Conservation (phyloP, 2,888 invertebrate species). For the Halictus ligatus region DNA sequence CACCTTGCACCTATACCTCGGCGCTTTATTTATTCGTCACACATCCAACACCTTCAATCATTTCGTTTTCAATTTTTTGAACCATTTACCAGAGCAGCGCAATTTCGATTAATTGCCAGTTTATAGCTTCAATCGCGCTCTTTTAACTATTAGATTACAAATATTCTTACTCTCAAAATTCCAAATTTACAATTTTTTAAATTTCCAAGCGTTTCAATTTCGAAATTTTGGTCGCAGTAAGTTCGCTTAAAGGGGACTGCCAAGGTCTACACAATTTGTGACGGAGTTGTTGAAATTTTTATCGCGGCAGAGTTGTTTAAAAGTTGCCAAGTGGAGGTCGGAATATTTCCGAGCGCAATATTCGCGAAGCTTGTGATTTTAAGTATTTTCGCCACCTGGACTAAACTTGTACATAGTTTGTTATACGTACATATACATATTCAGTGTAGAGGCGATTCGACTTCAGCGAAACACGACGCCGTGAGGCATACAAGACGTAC, state of each 20-base stretch:
- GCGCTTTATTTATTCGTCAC: neutral
- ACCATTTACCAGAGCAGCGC: neutral
- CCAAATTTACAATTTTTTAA: too few relatives aligned
- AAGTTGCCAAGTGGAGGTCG: neutral
- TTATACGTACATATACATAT: slow-evolving; percentile 23
- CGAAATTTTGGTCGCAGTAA: too few relatives aligned
- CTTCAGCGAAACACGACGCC: slow-evolving; percentile 53
- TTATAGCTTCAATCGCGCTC: too few relatives aligned
- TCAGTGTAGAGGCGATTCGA: slow-evolving; percentile 34
- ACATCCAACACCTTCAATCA: neutral
- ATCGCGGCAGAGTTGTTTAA: neutral
- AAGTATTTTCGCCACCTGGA: slow-evolving; percentile 1
- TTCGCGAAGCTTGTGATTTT: neutral
- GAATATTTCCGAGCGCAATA: neutral
- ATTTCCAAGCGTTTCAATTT: too few relatives aligned
- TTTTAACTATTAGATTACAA: too few relatives aligned
- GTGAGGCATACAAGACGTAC: slow-evolving; percentile 61
- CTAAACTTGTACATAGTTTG: neutral
- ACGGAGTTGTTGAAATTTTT: neutral
- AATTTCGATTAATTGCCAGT: neutral
- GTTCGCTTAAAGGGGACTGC: too few relatives aligned
- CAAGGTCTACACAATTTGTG: too few relatives aligned
- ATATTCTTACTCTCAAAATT: too few relatives aligned
- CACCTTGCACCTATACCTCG: neutral
- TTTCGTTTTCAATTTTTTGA: neutral